These are phyloP conservation scores for Xyrauchen texanus DNA, from an alignment of 2,113 vertebrate species.

Conservation along the genomic window DNA sequence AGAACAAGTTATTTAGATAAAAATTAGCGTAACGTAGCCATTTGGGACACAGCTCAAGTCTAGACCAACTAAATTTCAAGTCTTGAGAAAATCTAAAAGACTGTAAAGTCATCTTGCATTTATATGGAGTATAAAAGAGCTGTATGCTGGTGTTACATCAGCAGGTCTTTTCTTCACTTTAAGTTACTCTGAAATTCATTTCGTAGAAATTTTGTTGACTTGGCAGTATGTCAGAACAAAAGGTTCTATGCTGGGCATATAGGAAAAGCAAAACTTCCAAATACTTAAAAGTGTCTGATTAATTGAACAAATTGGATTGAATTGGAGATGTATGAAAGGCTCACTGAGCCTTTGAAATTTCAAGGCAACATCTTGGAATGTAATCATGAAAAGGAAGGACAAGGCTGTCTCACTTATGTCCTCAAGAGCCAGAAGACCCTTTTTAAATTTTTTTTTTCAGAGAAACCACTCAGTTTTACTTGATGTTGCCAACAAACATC, in stretches of 20 bases:
- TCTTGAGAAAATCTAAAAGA: too few species aligned
- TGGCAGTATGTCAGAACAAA: background rate
- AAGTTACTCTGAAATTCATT: background rate
- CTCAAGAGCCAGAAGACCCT: background rate
- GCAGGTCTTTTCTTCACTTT: background rate
- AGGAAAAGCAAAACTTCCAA: slow-evolving; percentile 19
- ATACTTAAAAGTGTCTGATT: slow-evolving; percentile 38
- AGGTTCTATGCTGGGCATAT: background rate
- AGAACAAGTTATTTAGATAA: too few species aligned
- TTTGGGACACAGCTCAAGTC: too few species aligned
- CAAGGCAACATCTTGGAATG: background rate
- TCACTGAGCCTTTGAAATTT: background rate
- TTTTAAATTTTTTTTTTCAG: background rate
- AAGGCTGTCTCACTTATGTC: background rate
- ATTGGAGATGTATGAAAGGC: background rate
- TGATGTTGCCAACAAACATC: slow-evolving; percentile 40
- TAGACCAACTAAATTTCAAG: too few species aligned
- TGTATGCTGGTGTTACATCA: too few species aligned
- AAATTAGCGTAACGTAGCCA: too few species aligned
- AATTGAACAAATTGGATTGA: background rate
- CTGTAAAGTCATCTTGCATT: too few species aligned
- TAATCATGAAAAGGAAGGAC: background rate
- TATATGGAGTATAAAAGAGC: too few species aligned
- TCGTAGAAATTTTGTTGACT: background rate
- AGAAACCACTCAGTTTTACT: background rate